Conservation (phyloP, 2,113 vertebrate genomes). For the Vanacampus margaritifer region DNA sequence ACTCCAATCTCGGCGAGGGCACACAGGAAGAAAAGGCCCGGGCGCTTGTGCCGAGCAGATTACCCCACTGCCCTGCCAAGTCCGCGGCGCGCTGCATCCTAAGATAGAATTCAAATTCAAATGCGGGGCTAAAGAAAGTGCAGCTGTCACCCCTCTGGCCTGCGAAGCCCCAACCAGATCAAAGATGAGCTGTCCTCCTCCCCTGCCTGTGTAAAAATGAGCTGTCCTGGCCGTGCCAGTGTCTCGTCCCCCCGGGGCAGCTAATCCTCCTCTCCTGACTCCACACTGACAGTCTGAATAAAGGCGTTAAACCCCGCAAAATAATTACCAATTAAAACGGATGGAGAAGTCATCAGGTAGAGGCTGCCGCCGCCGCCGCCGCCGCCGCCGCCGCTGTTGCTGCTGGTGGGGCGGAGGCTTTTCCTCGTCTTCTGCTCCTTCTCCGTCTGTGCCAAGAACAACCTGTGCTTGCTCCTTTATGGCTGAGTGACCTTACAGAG, state of each 20-base stretch:
- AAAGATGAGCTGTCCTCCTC: slow-evolving; percentile 83
- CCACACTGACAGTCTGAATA: slow-evolving; percentile 82
- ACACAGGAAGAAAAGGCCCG: slow-evolving; percentile 79
- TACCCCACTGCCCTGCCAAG: slow-evolving; percentile 84
- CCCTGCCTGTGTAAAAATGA: slow-evolving; percentile 82
- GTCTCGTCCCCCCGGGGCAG: slow-evolving; percentile 79
- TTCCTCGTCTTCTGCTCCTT: background rate
- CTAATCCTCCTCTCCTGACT: slow-evolving; percentile 80
- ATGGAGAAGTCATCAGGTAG: slow-evolving; percentile 77
- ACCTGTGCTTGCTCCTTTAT: slow-evolving; percentile 72
- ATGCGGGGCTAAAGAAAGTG: slow-evolving; percentile 81
- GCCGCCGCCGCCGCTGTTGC: background rate
- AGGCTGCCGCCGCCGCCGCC: slow-evolving; percentile 48
- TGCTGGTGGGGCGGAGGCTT: background rate
- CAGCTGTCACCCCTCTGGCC: slow-evolving; percentile 86
- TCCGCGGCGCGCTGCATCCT: slow-evolving; percentile 77
- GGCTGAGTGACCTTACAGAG: slow-evolving; percentile 70
- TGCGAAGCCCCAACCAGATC: slow-evolving; percentile 85
- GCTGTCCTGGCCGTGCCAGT: slow-evolving; percentile 79
- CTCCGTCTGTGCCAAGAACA: slow-evolving; percentile 67
- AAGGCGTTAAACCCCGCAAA: slow-evolving; percentile 77
- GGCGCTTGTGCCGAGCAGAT: slow-evolving; percentile 84
- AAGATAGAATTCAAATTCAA: slow-evolving; percentile 90
- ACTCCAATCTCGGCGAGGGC: slow-evolving; percentile 83
- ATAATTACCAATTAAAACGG: slow-evolving; percentile 81